Percentiles rank a stretch among this genome's conserved stretches.
These are phyloP conservation scores for Lethrus apterus DNA, from an alignment of 1,140 invertebrate species.

Conservation along the genomic window DNA sequence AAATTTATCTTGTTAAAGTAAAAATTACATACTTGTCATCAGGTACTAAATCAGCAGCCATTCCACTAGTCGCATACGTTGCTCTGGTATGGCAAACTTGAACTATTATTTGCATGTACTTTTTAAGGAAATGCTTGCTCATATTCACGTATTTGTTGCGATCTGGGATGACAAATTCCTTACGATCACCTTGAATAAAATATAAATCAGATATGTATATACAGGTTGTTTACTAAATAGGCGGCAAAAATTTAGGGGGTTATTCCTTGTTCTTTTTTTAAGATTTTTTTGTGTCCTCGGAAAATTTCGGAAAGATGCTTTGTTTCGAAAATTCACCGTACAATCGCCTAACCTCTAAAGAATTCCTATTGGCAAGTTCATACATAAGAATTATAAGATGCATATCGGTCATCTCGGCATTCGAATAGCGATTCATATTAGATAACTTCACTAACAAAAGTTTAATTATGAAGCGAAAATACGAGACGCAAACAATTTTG, in stretches of 20 bases:
- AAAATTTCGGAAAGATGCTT: constrained; percentile 3
- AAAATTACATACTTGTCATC: constrained; percentile 17
- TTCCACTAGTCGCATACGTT: constrained; percentile 62
- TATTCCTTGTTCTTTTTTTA: too few relatives aligned
- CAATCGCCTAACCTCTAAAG: too few relatives aligned
- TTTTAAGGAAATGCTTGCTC: constrained; percentile 53
- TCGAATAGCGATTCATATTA: too few relatives aligned
- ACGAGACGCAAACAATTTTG: too few relatives aligned
- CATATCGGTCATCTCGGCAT: too few relatives aligned
- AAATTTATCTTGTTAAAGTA: neutral
- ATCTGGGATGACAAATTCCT: constrained; percentile 58
- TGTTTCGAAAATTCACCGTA: too few relatives aligned
- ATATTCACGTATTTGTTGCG: constrained; percentile 62
- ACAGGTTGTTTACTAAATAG: neutral
- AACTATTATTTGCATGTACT: constrained; percentile 56
- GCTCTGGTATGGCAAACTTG: constrained; percentile 53
- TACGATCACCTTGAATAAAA: constrained; percentile 43
- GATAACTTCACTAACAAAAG: too few relatives aligned
- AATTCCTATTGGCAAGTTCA: too few relatives aligned
- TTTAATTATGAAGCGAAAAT: too few relatives aligned
- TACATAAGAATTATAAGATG: too few relatives aligned
- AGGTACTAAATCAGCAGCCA: constrained; percentile 53
- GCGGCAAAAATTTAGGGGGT: too few relatives aligned
- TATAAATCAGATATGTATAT: neutral
- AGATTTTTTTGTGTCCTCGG: neutral